A percentile compares a stretch with the other conserved stretches of the same genome.
Conservation (phyloP, 2,888 invertebrate genomes). For the Mamestra brassicae region DNA sequence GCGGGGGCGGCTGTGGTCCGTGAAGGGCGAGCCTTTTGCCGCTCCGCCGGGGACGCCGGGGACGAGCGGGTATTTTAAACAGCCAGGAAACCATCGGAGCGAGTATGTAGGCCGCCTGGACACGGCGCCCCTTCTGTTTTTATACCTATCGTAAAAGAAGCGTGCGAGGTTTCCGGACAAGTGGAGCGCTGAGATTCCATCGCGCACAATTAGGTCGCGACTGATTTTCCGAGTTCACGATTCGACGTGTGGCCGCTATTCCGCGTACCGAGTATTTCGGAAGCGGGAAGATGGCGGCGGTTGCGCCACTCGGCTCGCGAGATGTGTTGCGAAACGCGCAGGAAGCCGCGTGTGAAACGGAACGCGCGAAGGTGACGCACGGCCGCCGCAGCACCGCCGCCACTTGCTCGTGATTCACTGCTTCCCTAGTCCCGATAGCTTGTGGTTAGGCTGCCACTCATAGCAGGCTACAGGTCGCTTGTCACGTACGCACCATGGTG, state of each 20-base stretch:
- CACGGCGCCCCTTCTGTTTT: constrained; percentile 78
- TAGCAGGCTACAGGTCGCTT: constrained; percentile 69
- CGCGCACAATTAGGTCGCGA: constrained; percentile 81
- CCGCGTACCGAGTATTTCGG: constrained; percentile 79
- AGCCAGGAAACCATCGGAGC: constrained; percentile 87
- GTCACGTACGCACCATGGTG: constrained; percentile 83
- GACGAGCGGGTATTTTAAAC: constrained; percentile 82
- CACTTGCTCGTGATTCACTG: constrained; percentile 73
- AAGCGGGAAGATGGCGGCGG: constrained; percentile 75
- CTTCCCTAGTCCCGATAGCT: constrained; percentile 67
- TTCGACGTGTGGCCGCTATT: constrained; percentile 69
- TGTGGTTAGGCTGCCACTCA: constrained; percentile 72
- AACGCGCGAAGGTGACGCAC: constrained; percentile 82
- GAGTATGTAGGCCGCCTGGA: constrained; percentile 87
- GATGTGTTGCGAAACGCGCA: constrained; percentile 82
- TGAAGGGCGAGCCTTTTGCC: constrained; percentile 87
- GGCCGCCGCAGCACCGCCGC: constrained; percentile 42
- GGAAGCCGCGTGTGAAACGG: constrained; percentile 81
- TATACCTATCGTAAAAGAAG: constrained; percentile 83
- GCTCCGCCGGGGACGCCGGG: constrained; percentile 84
- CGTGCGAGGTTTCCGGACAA: constrained; percentile 86
- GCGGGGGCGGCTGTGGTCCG: constrained; percentile 83
- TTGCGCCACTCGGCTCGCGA: constrained; percentile 77
- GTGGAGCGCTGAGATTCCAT: constrained; percentile 83
- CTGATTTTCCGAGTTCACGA: constrained; percentile 75